Evolutionary conservation across 2,797 vertebrate species (phyloP).

Genomic region (Syngnathus rostellatus): DNA sequence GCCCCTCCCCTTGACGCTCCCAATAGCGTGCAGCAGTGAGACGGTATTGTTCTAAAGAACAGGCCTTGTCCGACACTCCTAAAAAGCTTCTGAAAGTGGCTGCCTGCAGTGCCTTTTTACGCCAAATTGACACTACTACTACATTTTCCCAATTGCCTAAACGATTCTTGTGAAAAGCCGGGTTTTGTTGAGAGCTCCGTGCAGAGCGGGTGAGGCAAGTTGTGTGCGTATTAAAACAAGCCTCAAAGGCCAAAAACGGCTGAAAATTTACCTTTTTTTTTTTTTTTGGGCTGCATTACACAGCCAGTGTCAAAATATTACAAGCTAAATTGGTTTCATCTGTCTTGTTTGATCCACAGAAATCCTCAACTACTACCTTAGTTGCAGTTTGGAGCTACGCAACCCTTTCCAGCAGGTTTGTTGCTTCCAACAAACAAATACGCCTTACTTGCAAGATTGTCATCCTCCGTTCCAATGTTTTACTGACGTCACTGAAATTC

Average conservation of each 20-base stretch:
- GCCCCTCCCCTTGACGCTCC: conserved; percentile 2
- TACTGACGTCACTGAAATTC: not conserved
- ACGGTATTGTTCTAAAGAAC: conserved; percentile 15
- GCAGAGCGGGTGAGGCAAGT: not conserved
- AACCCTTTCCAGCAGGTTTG: conserved; percentile 92
- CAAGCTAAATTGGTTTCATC: not conserved
- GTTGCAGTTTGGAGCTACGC: conserved; percentile 73
- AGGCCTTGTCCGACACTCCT: conserved; percentile 18
- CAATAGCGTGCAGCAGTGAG: conserved; percentile 21
- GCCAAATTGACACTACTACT: conserved; percentile 18
- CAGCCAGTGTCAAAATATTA: not conserved
- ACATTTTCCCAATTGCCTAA: conserved; percentile 24
- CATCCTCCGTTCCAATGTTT: not conserved
- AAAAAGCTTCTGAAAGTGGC: conserved; percentile 36
- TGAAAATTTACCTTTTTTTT: not conserved
- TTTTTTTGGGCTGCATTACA: not conserved
- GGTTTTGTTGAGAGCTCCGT: not conserved
- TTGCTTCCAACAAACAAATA: conserved; percentile 4
- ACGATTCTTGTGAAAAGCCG: not conserved
- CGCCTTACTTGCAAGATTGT: not conserved
- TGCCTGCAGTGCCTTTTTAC: conserved; percentile 24
- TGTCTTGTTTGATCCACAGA: conserved; percentile 63
- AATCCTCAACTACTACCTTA: conserved; percentile 84
- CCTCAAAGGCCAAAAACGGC: not conserved
- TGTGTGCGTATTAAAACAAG: not conserved